Conservation (phyloP, 2,888 invertebrate genomes). For the Lamellibrachia columna region DNA sequence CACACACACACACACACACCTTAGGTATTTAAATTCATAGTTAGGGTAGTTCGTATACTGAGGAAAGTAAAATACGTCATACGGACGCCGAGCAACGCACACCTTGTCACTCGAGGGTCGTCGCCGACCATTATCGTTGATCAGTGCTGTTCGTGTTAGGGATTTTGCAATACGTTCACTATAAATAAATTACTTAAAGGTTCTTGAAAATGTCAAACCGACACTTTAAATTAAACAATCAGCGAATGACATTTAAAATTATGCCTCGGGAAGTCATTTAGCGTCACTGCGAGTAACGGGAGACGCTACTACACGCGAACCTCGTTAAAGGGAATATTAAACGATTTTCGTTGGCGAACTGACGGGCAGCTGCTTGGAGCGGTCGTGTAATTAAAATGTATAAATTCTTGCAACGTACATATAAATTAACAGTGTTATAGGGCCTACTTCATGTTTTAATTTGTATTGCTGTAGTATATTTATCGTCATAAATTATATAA, state of each 20-base stretch:
- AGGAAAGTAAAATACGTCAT: background rate
- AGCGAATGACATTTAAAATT: background rate
- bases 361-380: background rate
- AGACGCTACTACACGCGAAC: background rate
- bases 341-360: background rate
- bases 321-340: background rate
- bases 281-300: background rate
- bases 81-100: background rate
- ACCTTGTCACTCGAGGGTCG: no score
- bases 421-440: no score
- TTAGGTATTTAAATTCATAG: background rate
- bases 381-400: no score
- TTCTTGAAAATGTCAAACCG: background rate
- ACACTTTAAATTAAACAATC: background rate
- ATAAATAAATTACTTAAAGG: background rate
- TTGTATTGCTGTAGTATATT: no score
- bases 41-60: background rate
- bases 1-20: no score
- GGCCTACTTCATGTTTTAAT: no score
- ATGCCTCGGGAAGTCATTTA: background rate
- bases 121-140: background rate
- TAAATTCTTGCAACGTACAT: no score
- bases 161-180: background rate
- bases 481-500: no score
- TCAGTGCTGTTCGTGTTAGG: background rate